Conservation (phyloP, 2,797 vertebrate species). For the Hypotaenidia philippensis region DNA sequence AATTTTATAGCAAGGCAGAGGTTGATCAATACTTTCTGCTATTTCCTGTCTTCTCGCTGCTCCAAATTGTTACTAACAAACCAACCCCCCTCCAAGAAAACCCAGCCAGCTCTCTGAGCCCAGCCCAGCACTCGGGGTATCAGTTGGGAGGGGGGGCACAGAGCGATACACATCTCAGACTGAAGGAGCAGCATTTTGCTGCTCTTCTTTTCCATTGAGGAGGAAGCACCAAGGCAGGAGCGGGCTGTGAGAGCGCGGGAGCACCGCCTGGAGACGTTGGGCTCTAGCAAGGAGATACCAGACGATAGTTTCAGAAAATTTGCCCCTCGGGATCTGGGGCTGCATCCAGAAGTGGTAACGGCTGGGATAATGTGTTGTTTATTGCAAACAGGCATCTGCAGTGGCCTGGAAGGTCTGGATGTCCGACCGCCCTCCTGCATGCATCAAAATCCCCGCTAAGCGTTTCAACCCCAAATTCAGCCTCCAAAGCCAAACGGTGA, state of each 20-base stretch:
- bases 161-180: neutral
- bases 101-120: neutral
- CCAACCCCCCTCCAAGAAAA: neutral
- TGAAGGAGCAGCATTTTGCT: neutral
- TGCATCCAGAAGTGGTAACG: neutral
- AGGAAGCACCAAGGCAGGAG: neutral
- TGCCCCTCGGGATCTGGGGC: neutral
- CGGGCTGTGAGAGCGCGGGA: accelerated
- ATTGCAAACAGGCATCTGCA: conserved; percentile 38
- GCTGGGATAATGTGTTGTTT: neutral
- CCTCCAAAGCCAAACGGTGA: neutral
- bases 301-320: neutral
- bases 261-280: neutral
- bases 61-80: neutral
- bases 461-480: neutral
- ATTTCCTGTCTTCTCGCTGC: neutral
- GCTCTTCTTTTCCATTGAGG: neutral
- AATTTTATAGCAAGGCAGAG: neutral
- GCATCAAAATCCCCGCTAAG: neutral
- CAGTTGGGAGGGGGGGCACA: neutral
- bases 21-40: neutral
- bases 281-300: neutral
- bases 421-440: neutral
- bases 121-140: neutral
- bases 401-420: neutral